phyloP scores from a whole-genome alignment of 2,113 vertebrate genomes.

The Phyllostomus discolor region DNA sequence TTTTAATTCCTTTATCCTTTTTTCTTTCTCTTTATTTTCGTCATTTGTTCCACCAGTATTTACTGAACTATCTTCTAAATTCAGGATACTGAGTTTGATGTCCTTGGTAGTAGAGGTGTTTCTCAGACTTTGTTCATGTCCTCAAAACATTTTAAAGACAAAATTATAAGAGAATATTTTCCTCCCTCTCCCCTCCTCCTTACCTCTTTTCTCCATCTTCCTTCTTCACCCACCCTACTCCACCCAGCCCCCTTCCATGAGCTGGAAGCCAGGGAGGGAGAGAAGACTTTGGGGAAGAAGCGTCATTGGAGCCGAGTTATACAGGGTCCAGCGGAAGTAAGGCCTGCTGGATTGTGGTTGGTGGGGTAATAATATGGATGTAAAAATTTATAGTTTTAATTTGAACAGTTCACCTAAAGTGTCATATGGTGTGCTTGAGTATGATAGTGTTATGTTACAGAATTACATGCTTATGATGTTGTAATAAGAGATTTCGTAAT shows the following conservation, averaged over 20 bases:
- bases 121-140: not conserved
- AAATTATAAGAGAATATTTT: not conserved
- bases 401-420: too few species aligned
- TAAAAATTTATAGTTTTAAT: too few species aligned
- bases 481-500: too few species aligned
- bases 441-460: too few species aligned
- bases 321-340: too few species aligned
- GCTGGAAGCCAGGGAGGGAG: not conserved
- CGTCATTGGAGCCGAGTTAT: not conserved
- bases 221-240: not conserved
- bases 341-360: too few species aligned
- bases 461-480: too few species aligned
- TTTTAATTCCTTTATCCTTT: not conserved
- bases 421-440: too few species aligned
- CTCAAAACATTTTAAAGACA: not conserved
- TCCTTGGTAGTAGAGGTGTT: not conserved
- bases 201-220: not conserved
- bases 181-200: fast-evolving
- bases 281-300: not conserved
- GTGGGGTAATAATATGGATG: too few species aligned
- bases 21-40: not conserved
- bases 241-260: too few species aligned
- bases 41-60: not conserved
- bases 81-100: not conserved
- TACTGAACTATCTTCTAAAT: not conserved